A percentile compares a stretch with the other conserved stretches of the same genome.
phyloP scores from a whole-genome alignment of 2,888 invertebrate genomes.

The Prosopocoilus inquinatus region DNA sequence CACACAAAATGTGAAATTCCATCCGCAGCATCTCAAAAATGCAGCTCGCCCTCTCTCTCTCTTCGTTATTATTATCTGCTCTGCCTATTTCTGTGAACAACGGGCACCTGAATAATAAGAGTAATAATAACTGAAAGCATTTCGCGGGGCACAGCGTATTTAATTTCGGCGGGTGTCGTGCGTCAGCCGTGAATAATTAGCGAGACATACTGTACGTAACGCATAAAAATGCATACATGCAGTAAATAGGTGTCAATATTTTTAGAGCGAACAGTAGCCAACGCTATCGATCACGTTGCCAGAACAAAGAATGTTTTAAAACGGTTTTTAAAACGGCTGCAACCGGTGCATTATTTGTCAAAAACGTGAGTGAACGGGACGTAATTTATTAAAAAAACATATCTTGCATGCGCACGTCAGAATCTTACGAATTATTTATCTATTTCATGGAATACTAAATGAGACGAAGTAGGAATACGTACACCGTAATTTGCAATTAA shows the following conservation, averaged over 20 bases:
- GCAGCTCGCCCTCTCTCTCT: too few species aligned
- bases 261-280: conserved; percentile 27
- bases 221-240: conserved; percentile 8
- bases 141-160: too few species aligned
- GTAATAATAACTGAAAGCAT: too few species aligned
- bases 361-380: conserved; percentile 11
- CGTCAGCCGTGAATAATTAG: too few species aligned
- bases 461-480: background rate
- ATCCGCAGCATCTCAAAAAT: too few species aligned
- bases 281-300: conserved; percentile 26
- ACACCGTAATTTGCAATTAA: background rate
- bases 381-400: conserved; percentile 16
- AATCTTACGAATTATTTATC: background rate
- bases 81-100: too few species aligned
- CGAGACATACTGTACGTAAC: too few species aligned
- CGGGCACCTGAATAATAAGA: too few species aligned
- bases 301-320: conserved; percentile 26
- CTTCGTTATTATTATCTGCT: too few species aligned
- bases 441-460: background rate
- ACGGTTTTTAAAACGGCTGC: conserved; percentile 12
- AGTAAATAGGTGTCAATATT: conserved; percentile 25
- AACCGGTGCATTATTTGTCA: conserved; percentile 15
- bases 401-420: conserved; percentile 13
- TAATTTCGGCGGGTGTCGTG: too few species aligned
- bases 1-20: too few species aligned